A percentile compares a stretch with the other conserved stretches of the same genome.
Conservation (phyloP, 2,888 invertebrate genomes). For the Bhutanitis thaidina region DNA sequence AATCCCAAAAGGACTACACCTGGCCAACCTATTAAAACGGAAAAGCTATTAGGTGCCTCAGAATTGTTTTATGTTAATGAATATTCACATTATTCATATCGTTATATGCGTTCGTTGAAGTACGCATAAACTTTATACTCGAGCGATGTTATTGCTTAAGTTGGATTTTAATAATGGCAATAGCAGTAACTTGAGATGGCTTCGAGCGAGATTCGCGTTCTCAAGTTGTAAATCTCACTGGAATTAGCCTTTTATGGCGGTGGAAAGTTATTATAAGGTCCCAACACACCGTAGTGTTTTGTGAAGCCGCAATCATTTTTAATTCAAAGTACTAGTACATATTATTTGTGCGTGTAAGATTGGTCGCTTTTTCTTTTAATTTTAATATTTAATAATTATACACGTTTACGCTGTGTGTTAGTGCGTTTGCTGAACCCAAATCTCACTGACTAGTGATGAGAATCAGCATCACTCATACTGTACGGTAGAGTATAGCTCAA, state of each 20-base stretch:
- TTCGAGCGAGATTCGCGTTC: slow-evolving; percentile 17
- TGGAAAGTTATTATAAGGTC: slow-evolving; percentile 11
- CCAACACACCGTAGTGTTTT: slow-evolving; percentile 9
- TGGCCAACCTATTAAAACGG: background rate
- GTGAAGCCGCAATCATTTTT: slow-evolving; percentile 10
- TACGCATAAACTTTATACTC: slow-evolving; percentile 17
- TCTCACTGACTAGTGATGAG: no score
- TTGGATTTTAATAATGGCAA: slow-evolving; percentile 21
- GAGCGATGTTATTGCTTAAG: slow-evolving; percentile 19
- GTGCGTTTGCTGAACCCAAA: no score
- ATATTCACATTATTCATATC: slow-evolving; percentile 14
- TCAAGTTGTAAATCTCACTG: slow-evolving; percentile 18
- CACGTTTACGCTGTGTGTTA: no score
- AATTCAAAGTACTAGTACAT: background rate
- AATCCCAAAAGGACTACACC: no score
- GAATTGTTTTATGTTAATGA: slow-evolving; percentile 14
- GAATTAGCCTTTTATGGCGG: slow-evolving; percentile 19
- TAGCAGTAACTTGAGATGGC: slow-evolving; percentile 20
- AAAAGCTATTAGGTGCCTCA: background rate
- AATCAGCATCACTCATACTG: no score
- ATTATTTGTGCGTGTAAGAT: no score
- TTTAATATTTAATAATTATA: no score
- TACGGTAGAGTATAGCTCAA: no score
- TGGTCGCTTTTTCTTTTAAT: no score
- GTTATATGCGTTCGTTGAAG: slow-evolving; percentile 14